Evolutionary conservation across 2,113 vertebrate species (phyloP).

Genomic region (Mastomys natalensis): DNA sequence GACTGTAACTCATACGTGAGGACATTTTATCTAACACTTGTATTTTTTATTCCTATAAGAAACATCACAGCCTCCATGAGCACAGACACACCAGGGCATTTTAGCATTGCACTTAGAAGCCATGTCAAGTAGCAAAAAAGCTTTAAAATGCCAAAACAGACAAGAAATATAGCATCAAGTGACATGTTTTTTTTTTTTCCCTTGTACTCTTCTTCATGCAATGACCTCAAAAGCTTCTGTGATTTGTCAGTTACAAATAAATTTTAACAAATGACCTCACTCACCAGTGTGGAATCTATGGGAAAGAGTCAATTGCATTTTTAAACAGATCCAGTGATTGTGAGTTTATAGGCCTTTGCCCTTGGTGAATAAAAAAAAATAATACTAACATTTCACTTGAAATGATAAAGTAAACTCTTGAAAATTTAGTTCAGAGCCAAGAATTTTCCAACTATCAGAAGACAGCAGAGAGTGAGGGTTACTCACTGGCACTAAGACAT

Average conservation of each 20-base stretch:
- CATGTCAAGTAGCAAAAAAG: conserved; percentile 12
- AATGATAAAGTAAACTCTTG: conserved; percentile 18
- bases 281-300: neutral
- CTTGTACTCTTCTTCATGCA: neutral
- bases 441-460: neutral
- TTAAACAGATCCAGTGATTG: neutral
- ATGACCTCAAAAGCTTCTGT: neutral
- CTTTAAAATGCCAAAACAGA: neutral
- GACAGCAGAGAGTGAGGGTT: neutral
- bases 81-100: neutral
- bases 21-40: neutral
- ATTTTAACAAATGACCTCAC: neutral
- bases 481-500: neutral
- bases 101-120: neutral
- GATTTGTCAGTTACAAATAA: neutral
- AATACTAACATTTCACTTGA: neutral
- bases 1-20: neutral
- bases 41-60: conserved; percentile 11
- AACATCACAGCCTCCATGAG: neutral
- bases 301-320: neutral
- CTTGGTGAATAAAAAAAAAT: neutral
- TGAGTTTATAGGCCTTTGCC: neutral
- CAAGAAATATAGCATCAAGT: neutral
- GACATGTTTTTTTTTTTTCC: neutral
- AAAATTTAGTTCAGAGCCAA: neutral